Conservation (phyloP, 2,797 vertebrate genomes). For the Choloepus didactylus region DNA sequence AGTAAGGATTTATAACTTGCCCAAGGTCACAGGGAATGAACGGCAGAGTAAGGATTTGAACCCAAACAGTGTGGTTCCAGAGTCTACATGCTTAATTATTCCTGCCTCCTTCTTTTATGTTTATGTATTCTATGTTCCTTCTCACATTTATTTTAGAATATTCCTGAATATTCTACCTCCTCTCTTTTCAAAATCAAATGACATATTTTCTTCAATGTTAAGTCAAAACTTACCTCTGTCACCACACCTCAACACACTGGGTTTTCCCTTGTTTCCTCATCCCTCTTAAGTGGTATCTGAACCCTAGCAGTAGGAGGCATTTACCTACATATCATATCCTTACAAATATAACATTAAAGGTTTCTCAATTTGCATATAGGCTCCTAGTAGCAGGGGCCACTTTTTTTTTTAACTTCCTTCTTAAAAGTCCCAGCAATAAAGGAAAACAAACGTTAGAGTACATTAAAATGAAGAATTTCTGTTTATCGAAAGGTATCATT, state of each 20-base stretch:
- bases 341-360: background rate
- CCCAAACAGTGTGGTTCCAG: background rate
- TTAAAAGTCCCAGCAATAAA: background rate
- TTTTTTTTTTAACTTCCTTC: background rate
- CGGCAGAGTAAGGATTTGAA: background rate
- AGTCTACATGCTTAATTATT: background rate
- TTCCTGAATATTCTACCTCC: background rate
- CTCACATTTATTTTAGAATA: background rate
- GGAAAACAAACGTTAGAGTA: background rate
- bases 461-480: background rate
- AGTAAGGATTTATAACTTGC: background rate
- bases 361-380: background rate
- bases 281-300: background rate
- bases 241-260: background rate
- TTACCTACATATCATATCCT: background rate
- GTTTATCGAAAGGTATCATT: background rate
- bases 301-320: background rate
- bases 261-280: background rate
- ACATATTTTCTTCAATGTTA: background rate
- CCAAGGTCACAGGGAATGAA: background rate
- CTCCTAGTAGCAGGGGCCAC: background rate
- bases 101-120: background rate
- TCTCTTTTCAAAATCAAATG: background rate
- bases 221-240: background rate
- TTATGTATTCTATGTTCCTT: background rate